Base-by-base conservation (phyloP, 1,140 invertebrate genomes). In the Nasonia vitripennis region DNA sequence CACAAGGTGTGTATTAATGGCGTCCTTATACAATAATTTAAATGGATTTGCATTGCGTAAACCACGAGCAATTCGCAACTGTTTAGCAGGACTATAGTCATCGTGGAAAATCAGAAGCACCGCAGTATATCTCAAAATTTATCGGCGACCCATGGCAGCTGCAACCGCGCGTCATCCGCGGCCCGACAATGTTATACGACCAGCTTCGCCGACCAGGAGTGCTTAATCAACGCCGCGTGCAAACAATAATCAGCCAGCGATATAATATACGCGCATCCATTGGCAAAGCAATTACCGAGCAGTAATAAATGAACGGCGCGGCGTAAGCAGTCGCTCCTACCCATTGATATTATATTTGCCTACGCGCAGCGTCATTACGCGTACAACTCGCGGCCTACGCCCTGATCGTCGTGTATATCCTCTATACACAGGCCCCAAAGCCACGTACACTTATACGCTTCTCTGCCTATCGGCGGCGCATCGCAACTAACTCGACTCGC, bases 401-500 rank as follows among this genome's bases (percentile, higher is more conserved):
- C 55, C 55, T 6, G 17, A 17, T 3, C 55, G 55, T 62, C 17
- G 55, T 51, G 48, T 51, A 51, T 10, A 2, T 41, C 7, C 41
- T n/a, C n/a, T n/a, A n/a, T 41, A 71, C 12, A 71, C 70, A 12
- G 23, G 70, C 70, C 70, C 70, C n/a, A 45, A 2, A 45, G 41
- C 41, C 48, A 51, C 27, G 55, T 41, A 75, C 74, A 62, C 27
- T 37, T 55, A 82, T 45, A 14, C 3, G 45, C 27, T 14, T 37
- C 9, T 55, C 71, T 45, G 3, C 48, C 48, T 74, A 83, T 78
- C 67, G 37, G 45, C 14, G 20, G 27, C n/a, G 11, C 31, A 83
- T 83, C 81, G 71, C 75, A 84, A 84, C 48, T 62, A 73, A 75
- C 51, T 62, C 31, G 41, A 37, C 45, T 71, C 45, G 17, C 9